Evolutionary conservation across 2,797 vertebrate genomes (phyloP).

Genomic region (Crenichthys baileyi): DNA sequence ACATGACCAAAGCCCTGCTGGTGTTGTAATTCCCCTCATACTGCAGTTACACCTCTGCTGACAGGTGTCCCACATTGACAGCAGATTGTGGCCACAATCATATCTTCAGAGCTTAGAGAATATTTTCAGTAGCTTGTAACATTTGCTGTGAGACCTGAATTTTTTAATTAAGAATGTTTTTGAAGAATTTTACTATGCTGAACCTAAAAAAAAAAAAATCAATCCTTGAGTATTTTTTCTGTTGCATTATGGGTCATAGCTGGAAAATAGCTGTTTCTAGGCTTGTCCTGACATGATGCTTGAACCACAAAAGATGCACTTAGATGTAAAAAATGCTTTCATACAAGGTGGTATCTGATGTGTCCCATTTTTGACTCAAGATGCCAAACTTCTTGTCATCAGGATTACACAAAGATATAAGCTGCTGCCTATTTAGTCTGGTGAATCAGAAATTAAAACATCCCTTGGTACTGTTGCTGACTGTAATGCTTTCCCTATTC

Average conservation of each 20-base stretch:
- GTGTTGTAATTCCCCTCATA: conserved; percentile 2
- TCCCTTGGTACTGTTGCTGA: background rate
- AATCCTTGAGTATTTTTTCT: background rate
- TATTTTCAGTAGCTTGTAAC: conserved; percentile 9
- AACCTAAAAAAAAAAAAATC: background rate
- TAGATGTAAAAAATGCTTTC: background rate
- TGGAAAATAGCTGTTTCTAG: background rate
- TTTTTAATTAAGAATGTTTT: background rate
- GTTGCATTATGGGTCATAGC: background rate
- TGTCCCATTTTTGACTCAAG: background rate
- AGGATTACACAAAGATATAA: background rate
- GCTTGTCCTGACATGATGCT: background rate
- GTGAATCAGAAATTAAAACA: background rate
- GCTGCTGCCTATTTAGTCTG: background rate
- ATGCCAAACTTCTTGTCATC: background rate
- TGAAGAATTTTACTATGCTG: background rate
- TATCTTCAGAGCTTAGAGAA: background rate
- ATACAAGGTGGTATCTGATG: background rate
- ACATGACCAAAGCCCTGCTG: conserved; percentile 11
- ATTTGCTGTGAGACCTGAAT: conserved; percentile 13
- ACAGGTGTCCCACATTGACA: conserved; percentile 3
- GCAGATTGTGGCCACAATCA: background rate
- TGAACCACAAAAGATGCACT: too few species aligned
- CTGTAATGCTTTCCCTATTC: background rate
- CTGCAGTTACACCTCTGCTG: conserved; percentile 7